Base-by-base conservation (phyloP, 2,797 vertebrate genomes). In the Xiphophorus birchmanni region DNA sequence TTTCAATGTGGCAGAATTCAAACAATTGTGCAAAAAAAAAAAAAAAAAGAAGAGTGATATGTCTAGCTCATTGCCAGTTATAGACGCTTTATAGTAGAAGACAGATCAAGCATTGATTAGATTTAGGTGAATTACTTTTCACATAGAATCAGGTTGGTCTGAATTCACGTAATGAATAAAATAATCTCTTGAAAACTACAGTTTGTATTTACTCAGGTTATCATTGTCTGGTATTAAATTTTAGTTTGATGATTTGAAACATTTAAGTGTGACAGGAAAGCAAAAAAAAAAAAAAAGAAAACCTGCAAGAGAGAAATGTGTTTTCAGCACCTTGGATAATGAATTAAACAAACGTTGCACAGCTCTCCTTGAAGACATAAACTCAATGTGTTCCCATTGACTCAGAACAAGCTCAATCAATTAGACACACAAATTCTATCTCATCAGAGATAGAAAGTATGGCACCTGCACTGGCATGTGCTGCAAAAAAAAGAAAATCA, bases 371-470 rank as follows among this genome's bases (percentile, higher is more conserved):
- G 56, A 11, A 37, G 47, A 81, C 32, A 73, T 44, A 45, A 76
- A 80, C 18, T 45, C 10, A 23, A 1, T 29, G 58, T 37, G 17
- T 6, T 78, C 2, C 7, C 18, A 74, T 12, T 37, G 65, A 79
- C 37, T 58, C 13, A 54, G 21, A 77, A 67, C 15, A 4, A 77
- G 73, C 23, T 71, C 48, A 74, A 74, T 81, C 47, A 67, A 80
- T 11, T n/a, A 63, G 44, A 74, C 63, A 35, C 72, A 77, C 63
- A 54, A 6, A 73, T 74, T 72, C 13, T 4, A 77, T 73, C 60
- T 29, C 6, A 32, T 69, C 65, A 67, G 75, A 84, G 56, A 80
- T 9, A 52, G 23, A 86, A 37, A 81, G 29, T 37, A 42, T 35
- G 1, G 32, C 17, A 40, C 32, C n/a, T 50, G 47, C 40, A 82